These are phyloP conservation scores for Haliaeetus leucogaster DNA, from an alignment of 2,113 vertebrate genomes.

Conservation along the genomic window DNA sequence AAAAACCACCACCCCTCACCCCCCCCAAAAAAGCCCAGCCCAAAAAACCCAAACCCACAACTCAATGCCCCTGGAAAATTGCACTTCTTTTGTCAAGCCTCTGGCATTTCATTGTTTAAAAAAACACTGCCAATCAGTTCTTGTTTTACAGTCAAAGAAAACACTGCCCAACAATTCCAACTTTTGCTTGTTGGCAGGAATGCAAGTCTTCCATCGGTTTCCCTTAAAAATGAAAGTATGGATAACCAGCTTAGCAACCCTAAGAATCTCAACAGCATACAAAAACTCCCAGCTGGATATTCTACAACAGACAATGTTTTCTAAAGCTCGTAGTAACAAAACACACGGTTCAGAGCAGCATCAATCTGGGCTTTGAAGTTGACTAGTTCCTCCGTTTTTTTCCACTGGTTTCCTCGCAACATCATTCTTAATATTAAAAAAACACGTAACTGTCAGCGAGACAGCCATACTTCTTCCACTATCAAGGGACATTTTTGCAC, in stretches of 20 bases:
- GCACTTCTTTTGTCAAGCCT: neutral
- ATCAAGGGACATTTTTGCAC: fast-evolving
- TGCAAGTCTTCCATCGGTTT: neutral
- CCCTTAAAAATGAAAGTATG: neutral
- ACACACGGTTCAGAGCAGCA: fast-evolving
- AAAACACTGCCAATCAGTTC: neutral
- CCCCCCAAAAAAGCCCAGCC: neutral
- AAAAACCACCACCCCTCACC: neutral
- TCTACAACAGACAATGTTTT: neutral
- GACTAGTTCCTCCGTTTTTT: neutral
- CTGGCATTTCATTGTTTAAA: neutral
- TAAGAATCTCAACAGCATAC: neutral
- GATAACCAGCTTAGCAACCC: neutral
- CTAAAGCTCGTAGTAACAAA: neutral
- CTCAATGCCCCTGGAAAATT: fast-evolving
- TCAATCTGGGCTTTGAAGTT: neutral
- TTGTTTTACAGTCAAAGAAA: neutral
- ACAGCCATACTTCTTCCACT: fast-evolving
- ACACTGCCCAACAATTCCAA: neutral
- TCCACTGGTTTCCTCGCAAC: neutral
- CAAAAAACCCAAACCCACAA: neutral
- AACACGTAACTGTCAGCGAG: fast-evolving
- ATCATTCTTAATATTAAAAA: neutral
- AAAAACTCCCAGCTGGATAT: neutral
- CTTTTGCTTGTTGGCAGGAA: neutral